Conservation (phyloP, 2,797 vertebrate species). For the Peromyscus melanophrys region DNA sequence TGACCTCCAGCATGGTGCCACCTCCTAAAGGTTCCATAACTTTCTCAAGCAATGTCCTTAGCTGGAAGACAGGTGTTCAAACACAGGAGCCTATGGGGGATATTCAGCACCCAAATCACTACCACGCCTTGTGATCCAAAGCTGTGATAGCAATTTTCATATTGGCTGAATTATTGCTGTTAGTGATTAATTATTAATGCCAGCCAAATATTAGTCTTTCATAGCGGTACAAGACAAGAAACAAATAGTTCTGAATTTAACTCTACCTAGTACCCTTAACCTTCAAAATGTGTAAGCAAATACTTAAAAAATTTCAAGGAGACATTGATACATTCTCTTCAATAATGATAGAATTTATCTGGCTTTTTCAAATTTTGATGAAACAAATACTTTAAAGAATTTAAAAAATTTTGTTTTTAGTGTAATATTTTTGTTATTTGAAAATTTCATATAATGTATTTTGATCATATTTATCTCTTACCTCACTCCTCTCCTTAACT, state of each 20-base stretch:
- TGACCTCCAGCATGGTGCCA: not conserved
- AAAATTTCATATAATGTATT: not conserved
- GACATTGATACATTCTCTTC: not conserved
- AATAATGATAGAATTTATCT: not conserved
- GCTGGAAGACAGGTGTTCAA: not conserved
- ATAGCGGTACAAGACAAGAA: not conserved
- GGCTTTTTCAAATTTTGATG: not conserved
- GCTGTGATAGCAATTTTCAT: not conserved
- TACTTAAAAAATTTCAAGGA: not conserved
- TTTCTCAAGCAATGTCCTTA: not conserved
- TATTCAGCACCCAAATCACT: not conserved
- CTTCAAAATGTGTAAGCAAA: not conserved
- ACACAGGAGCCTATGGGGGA: too few species aligned
- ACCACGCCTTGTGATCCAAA: not conserved
- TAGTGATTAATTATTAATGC: not conserved
- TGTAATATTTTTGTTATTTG: not conserved
- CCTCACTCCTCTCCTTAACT: not conserved
- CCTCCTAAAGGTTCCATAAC: not conserved
- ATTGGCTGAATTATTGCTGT: not conserved
- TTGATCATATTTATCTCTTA: not conserved
- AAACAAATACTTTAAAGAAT: constrained; percentile 2
- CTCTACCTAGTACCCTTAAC: not conserved
- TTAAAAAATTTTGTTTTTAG: not conserved
- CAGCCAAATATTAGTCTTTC: not conserved
- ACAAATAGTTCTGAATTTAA: not conserved